A percentile compares a stretch with the other conserved stretches of the same genome.
Conservation (phyloP, 1,140 invertebrate genomes). For the Sarcophaga peregrina region DNA sequence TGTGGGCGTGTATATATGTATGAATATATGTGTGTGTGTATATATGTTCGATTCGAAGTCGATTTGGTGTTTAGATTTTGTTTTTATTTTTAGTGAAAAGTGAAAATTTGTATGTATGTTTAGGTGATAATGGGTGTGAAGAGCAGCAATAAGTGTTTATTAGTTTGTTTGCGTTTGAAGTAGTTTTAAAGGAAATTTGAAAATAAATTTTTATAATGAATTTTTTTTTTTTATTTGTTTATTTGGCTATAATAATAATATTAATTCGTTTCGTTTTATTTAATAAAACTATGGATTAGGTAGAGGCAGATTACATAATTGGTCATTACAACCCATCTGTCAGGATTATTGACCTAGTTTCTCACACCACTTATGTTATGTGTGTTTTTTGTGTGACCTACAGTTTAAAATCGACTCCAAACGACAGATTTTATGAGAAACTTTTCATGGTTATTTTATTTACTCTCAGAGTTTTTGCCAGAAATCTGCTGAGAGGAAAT, state of each 20-base stretch:
- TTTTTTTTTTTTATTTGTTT: background rate
- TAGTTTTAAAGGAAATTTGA: background rate
- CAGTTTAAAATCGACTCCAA: too few relatives aligned
- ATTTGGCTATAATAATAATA: background rate
- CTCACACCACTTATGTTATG: too few relatives aligned
- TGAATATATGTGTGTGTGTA: background rate
- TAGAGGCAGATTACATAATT: background rate
- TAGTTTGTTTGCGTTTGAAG: background rate
- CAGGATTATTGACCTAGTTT: too few relatives aligned
- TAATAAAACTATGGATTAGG: background rate
- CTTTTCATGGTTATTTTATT: too few relatives aligned
- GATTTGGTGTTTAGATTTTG: background rate
- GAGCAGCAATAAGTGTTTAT: conserved; percentile 17
- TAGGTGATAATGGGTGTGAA: background rate
- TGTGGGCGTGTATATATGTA: background rate
- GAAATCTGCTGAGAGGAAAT: too few relatives aligned
- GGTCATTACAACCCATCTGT: too few relatives aligned
- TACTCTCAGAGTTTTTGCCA: too few relatives aligned
- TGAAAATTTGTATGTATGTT: background rate
- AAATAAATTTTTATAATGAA: background rate
- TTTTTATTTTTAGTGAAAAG: too few relatives aligned
- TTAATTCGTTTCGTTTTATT: background rate
- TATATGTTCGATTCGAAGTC: background rate
- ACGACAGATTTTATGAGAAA: too few relatives aligned
- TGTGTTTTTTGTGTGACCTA: too few relatives aligned